These are phyloP conservation scores for Eudorcas thomsonii DNA, from an alignment of 2,113 vertebrate species.

Conservation along the genomic window DNA sequence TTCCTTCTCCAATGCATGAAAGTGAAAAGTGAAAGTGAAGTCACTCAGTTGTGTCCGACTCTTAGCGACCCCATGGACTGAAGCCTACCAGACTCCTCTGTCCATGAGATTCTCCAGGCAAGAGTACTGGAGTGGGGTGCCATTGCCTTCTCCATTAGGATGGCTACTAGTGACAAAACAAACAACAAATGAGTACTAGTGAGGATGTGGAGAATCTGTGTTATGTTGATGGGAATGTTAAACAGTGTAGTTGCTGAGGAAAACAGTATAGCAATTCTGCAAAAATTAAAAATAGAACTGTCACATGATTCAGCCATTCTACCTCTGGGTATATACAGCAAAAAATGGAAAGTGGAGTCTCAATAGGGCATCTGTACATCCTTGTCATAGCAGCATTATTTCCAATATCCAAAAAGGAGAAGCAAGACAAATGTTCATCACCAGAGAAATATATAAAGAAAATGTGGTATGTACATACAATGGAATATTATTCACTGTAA, in stretches of 20 bases:
- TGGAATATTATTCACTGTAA: background rate
- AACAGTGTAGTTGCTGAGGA: background rate
- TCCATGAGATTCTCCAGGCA: no score
- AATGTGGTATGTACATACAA: background rate
- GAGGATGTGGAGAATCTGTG: background rate
- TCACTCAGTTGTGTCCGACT: no score
- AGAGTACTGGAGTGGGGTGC: no score
- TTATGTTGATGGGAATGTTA: background rate
- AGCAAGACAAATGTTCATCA: background rate
- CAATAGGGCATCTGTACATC: background rate
- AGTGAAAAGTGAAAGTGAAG: no score
- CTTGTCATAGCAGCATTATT: background rate
- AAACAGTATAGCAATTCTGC: background rate
- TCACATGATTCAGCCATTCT: background rate
- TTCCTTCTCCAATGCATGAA: no score
- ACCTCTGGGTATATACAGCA: background rate
- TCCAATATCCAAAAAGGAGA: background rate
- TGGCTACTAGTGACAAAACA: background rate
- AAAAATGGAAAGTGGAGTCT: background rate
- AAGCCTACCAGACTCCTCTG: no score
- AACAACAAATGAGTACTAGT: background rate
- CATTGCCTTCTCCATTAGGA: background rate
- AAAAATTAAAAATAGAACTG: background rate
- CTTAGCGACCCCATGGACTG: no score
- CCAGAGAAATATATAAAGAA: background rate